Base-by-base conservation (phyloP, 2,113 vertebrate genomes). In the Paramormyrops kingsleyae region DNA sequence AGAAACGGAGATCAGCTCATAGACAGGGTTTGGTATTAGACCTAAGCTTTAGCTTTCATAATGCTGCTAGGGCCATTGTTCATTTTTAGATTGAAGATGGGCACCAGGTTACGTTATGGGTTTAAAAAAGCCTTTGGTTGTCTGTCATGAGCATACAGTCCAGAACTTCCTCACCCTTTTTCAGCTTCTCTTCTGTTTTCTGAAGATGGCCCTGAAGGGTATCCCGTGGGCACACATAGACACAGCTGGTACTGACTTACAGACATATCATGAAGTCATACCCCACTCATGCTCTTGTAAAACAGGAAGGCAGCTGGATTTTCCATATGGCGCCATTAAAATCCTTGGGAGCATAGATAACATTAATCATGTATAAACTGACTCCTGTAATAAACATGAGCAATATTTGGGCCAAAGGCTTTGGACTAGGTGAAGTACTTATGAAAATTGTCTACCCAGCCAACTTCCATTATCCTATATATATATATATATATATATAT, bases 181-280 rank as follows among this genome's bases (percentile, higher is more conserved):
- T 94, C 46, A 95, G n/a, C 88, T 96, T 96, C 13, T 93, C 93
- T 8, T 95, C 92, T 87, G 94, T 94, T 92, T 93, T 94, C 89
- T 59, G 56, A 8, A 95, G 92, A 59, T 94, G 94, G 0, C 88
- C 92, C 83, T 94, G 94, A 31, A 96, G 93, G 62, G 93, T 95
- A 1, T 92, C 90, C 94, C 95, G 83, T 35, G 49, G n/a, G 9
- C 83, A 50, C 83, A 50, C 13, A 49, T 5, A 49, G 47, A 50
- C 44, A 50, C 47, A 50, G 21, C n/a, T 80, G 21, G 24, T 31
- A 27, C 19, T 27, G 74, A 42, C 5, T 80, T 8, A 80, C 35
- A 80, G 74, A 21, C 74, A 35, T 39, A 27, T 70, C 62, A 24
- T 24, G 5, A 66, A 66, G 59, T 66, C 59, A 66, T n/a, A 27